Percentiles rank a stretch among this genome's conserved stretches.
phyloP scores from a whole-genome alignment of 2,797 vertebrate genomes.

The Spinus pinus region DNA sequence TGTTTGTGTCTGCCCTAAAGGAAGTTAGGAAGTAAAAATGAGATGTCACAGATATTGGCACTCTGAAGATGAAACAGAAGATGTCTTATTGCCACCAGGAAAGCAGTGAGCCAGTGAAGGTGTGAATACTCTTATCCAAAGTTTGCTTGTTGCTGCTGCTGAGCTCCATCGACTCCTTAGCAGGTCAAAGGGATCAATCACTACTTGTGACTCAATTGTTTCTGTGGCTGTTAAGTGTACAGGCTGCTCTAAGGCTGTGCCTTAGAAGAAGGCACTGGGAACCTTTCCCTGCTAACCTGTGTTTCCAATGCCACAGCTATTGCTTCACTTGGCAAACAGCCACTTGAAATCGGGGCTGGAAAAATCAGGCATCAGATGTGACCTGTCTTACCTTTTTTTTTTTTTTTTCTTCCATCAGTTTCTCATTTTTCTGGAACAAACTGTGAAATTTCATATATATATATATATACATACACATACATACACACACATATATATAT shows the following conservation, averaged over 20 bases:
- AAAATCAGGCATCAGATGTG: background rate
- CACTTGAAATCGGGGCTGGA: background rate
- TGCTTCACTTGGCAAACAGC: background rate
- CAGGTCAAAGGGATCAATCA: background rate
- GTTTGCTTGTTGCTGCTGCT: background rate
- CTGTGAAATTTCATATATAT: fast-evolving
- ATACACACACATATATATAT: no score
- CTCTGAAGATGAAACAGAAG: background rate
- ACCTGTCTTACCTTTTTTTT: background rate
- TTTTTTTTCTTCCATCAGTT: background rate
- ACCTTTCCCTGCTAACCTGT: background rate
- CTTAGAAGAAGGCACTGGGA: background rate
- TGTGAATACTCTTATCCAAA: background rate
- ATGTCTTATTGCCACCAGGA: background rate
- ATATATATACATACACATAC: no score
- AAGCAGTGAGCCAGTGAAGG: background rate
- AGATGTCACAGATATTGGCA: background rate
- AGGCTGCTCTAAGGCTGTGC: background rate
- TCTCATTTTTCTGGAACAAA: background rate
- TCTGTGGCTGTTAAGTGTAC: background rate
- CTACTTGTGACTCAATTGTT: background rate
- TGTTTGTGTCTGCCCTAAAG: background rate
- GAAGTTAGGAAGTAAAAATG: background rate
- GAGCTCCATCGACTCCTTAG: background rate
- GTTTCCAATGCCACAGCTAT: background rate